Evolutionary conservation across 2,888 invertebrate species (phyloP).

Genomic region (Lasioglossum figueresi): DNA sequence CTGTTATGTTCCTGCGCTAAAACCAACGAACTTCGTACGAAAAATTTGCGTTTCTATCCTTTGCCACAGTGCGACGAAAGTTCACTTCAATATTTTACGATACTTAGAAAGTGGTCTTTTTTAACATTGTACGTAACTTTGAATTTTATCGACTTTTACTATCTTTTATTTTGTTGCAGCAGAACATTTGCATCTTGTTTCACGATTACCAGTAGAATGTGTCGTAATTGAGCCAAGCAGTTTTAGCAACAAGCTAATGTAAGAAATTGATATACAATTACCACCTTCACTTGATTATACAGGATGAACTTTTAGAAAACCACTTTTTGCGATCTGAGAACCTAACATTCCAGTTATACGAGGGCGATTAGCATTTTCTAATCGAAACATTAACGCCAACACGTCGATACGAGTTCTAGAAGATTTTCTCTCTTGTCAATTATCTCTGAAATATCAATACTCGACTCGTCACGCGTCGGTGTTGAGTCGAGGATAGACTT

Average conservation of each 20-base stretch:
- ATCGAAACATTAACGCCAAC: not conserved
- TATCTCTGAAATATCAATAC: not conserved
- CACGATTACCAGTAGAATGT: not conserved
- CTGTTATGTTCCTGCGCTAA: not conserved
- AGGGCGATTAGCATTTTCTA: not conserved
- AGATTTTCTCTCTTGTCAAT: not conserved
- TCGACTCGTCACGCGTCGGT: not conserved
- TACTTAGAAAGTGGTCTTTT: not conserved
- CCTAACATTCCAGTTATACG: not conserved
- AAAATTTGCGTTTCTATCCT: not conserved
- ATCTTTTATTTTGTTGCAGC: too few species aligned
- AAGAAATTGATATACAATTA: not conserved
- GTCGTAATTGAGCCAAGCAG: not conserved
- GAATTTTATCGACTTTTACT: not conserved
- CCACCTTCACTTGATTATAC: not conserved
- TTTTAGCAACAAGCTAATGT: not conserved
- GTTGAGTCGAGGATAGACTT: not conserved
- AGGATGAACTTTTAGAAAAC: not conserved
- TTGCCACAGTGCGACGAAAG: not conserved
- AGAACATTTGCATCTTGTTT: not conserved
- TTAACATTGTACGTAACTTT: not conserved
- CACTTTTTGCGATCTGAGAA: not conserved
- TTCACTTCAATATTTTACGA: not conserved
- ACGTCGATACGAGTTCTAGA: not conserved
- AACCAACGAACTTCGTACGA: not conserved